Evolutionary conservation across 2,113 vertebrate species (phyloP), one percentile per base, ranked within the genome.

Genomic region (Xenopus laevis): DNA sequence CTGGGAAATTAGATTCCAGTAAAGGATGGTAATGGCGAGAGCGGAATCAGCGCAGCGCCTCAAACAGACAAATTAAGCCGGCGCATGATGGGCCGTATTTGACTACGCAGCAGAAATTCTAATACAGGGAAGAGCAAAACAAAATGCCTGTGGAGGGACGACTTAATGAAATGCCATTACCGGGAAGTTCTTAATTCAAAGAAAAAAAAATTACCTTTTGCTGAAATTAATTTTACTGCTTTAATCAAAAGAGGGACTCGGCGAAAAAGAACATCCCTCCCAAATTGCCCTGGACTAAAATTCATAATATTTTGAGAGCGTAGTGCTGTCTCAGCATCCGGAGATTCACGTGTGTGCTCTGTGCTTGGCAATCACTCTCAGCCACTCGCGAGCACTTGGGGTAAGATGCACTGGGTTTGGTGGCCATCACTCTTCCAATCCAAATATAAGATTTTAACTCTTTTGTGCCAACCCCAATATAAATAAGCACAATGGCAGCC

Each of bases 221-320:
- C 61, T 73, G 82, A 80, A 86, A 83, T 76, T 84, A 80, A 84
- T 81, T 79, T 74, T 58, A 75, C 65, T 71, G 71, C 78, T 83
- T 86, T 82, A 83, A 74, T 83, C 78, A 65, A 9, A 13, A 65
- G 23, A 40, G 33, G 71, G 70, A 77, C 69, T 74, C 67, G 74
- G 50, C 74, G 77, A 71, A 50, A 71, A 50, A 72, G 0, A 68
- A n/a, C 61, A 55, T 50, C 50, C 63, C 72, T 71, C 74, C 62
- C 77, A 20, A 8, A 40, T 13, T 33, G 23, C 23, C 23, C 23
- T 27, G 23, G 23, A 71, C 13, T 77, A 77, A 81, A 80, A 58
- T 78, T 84, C 78, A 45, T 23, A 55, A 66, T 78, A 80, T 10
- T 81, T 82, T 81, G 7, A 0, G 33, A 80, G 77, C 78, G 71